A percentile compares a stretch with the other conserved stretches of the same genome.
Evolutionary conservation across 1,140 invertebrate species (phyloP).

Genomic region (Belonocnema kinseyi): DNA sequence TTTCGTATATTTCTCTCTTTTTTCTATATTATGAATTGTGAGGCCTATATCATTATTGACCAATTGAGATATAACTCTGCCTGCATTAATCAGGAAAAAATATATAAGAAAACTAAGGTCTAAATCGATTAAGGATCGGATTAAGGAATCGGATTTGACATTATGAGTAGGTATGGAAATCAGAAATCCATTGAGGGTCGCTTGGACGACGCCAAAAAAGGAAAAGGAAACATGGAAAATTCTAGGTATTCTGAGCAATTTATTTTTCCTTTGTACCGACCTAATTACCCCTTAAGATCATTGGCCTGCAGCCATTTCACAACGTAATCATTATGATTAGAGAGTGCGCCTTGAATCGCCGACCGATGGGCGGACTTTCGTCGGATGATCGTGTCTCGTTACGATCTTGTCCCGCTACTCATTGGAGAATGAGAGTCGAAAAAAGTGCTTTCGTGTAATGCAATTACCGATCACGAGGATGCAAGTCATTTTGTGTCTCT

Average conservation of each 20-base stretch:
- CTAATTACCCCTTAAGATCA: constrained; percentile 18
- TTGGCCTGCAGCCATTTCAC: constrained; percentile 21
- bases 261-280: constrained; percentile 22
- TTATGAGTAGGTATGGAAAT: neutral
- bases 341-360: constrained; percentile 20
- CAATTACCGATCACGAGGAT: constrained; percentile 1
- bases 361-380: constrained; percentile 10
- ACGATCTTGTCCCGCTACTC: neutral
- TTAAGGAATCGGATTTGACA: no score
- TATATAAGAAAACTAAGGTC: no score
- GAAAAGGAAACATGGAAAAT: neutral
- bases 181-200: neutral
- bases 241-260: constrained; percentile 1
- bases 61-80: no score
- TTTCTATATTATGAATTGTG: no score
- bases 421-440: neutral
- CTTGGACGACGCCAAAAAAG: neutral
- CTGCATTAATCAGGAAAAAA: no score
- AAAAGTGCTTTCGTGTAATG: constrained; percentile 16
- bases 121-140: no score
- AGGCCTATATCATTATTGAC: no score
- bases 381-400: constrained; percentile 22
- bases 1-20: no score
- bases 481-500: constrained; percentile 14
- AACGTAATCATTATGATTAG: constrained; percentile 30